Conservation (phyloP, 2,888 invertebrate genomes). For the Leucophenga maculata region DNA sequence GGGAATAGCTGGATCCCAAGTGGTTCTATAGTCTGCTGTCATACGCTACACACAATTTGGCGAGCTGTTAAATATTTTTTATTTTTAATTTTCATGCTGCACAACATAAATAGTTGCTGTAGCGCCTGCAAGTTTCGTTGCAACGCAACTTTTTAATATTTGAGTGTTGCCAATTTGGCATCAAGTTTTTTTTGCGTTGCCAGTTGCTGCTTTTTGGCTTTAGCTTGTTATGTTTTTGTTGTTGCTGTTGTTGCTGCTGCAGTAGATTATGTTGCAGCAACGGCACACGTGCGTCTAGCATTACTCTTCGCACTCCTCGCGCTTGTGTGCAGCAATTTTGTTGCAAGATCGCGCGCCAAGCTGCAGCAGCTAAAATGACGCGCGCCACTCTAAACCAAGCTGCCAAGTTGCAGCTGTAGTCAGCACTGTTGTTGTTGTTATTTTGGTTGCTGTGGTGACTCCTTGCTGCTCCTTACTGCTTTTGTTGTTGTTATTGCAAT, state of each 20-base stretch:
- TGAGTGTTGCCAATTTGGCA: neutral
- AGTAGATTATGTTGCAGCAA: neutral
- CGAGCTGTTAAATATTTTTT: too few relatives aligned
- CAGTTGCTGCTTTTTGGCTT: neutral
- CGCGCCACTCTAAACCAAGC: neutral
- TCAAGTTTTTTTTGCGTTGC: neutral
- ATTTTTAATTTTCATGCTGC: neutral
- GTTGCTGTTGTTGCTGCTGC: neutral
- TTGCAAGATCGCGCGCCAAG: neutral
- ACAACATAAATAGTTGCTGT: too few relatives aligned
- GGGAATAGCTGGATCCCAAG: neutral
- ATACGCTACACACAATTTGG: neutral
- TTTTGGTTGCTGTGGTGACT: conserved; percentile 6
- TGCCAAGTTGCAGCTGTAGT: too few relatives aligned
- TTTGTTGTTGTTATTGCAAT: conserved; percentile 46
- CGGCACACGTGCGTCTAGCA: conserved; percentile 5
- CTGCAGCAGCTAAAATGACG: neutral
- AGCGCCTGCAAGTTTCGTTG: too few relatives aligned
- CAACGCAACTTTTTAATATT: too few relatives aligned
- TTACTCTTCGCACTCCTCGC: neutral
- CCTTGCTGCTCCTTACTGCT: conserved; percentile 19
- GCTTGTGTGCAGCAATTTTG: too few relatives aligned
- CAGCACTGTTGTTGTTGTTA: conserved; percentile 14
- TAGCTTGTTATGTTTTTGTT: neutral
- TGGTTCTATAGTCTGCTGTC: neutral